Percentiles rank a stretch among this genome's conserved stretches.
These are phyloP conservation scores for Hippocampus zosterae DNA, from an alignment of 2,113 vertebrate genomes.

Conservation along the genomic window DNA sequence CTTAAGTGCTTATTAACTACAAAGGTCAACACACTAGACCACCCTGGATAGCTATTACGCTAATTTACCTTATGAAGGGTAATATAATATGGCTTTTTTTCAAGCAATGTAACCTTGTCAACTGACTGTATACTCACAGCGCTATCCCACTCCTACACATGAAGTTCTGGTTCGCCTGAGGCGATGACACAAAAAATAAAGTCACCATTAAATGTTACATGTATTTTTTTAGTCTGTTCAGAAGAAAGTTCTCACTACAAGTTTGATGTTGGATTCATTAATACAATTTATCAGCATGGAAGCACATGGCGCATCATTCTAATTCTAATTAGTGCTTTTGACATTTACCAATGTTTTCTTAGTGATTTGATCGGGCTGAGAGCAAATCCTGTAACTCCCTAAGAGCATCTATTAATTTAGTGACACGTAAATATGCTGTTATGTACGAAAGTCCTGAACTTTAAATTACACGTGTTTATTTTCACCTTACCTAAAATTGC, in stretches of 20 bases:
- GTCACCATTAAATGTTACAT: not conserved
- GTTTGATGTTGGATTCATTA: not conserved
- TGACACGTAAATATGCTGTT: not conserved
- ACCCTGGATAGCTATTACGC: constrained; percentile 37
- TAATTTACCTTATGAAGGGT: constrained; percentile 50
- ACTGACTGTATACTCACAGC: constrained; percentile 15
- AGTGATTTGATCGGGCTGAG: not conserved
- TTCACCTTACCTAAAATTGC: too few species aligned
- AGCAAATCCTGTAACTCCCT: not conserved
- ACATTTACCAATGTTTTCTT: not conserved
- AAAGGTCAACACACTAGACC: constrained; percentile 17
- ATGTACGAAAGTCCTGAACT: too few species aligned
- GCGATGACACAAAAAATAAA: not conserved
- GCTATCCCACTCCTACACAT: not conserved
- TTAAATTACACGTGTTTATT: too few species aligned
- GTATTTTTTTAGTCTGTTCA: not conserved
- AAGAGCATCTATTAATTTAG: not conserved
- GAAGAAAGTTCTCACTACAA: not conserved
- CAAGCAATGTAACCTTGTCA: constrained; percentile 28
- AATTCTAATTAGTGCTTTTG: not conserved
- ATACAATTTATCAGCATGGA: not conserved
- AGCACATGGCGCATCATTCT: not conserved
- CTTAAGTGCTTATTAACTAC: constrained; percentile 42
- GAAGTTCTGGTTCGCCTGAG: not conserved
- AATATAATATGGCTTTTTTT: constrained; percentile 51